Evolutionary conservation across 2,113 vertebrate genomes (phyloP).

Genomic region (Guaruba guarouba): DNA sequence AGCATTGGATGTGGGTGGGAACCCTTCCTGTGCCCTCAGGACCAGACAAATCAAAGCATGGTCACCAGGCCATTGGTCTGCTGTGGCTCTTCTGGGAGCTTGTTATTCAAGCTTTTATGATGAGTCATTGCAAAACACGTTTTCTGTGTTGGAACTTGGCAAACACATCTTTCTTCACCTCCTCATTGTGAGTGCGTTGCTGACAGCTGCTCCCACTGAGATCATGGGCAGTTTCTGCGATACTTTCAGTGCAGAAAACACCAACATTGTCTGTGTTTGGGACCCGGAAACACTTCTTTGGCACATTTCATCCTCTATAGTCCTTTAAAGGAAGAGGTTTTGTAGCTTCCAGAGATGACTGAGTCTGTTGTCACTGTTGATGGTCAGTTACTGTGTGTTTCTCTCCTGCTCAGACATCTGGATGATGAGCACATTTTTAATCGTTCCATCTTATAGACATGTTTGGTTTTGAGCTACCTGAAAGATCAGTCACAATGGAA

Average conservation of each 20-base stretch:
- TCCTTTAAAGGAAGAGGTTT: neutral
- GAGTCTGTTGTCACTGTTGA: neutral
- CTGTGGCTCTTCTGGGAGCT: neutral
- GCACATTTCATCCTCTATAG: neutral
- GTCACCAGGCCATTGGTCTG: neutral
- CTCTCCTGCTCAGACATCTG: neutral
- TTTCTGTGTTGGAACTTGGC: neutral
- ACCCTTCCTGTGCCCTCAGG: neutral
- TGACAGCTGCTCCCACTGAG: neutral
- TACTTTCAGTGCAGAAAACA: neutral
- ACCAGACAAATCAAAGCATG: neutral
- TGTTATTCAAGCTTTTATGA: neutral
- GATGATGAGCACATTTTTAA: neutral
- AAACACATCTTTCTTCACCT: neutral
- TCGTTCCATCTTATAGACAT: neutral
- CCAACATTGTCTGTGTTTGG: neutral
- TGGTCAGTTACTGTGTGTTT: neutral
- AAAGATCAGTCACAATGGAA: neutral
- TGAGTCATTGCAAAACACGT: neutral
- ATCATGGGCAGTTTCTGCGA: neutral
- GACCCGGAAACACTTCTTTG: neutral
- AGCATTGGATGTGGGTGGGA: neutral
- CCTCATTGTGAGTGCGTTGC: neutral
- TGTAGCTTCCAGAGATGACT: neutral
- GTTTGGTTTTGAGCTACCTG: neutral